phyloP scores from a whole-genome alignment of 2,888 invertebrate species.

The Chydorus sphaericus region DNA sequence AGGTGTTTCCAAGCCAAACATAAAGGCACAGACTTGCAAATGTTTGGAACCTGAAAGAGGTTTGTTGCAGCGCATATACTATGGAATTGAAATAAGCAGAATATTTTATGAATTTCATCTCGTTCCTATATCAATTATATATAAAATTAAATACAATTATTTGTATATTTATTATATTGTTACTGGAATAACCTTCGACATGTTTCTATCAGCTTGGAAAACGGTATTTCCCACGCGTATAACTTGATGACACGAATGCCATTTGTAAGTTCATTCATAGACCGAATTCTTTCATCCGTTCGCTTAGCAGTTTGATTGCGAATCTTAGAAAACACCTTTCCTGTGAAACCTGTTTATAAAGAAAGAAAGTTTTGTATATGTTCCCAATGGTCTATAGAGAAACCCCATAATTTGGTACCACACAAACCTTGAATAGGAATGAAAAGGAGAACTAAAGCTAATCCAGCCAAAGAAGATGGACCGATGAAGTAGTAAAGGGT shows the following conservation, averaged over 20 bases:
- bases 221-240: constrained; percentile 40
- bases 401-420: too few species aligned
- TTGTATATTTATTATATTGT: too few species aligned
- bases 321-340: constrained; percentile 25
- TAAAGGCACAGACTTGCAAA: constrained; percentile 30
- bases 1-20: constrained; percentile 25
- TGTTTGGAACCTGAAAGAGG: constrained; percentile 31
- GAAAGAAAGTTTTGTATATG: too few species aligned
- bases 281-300: constrained; percentile 36
- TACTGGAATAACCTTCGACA: constrained; percentile 10
- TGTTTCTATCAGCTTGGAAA: constrained; percentile 25
- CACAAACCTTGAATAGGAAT: constrained; percentile 72
- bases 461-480: constrained; percentile 54
- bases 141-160: too few species aligned
- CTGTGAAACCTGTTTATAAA: too few species aligned
- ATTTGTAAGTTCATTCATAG: constrained; percentile 39
- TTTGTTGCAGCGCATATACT: constrained; percentile 32
- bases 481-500: constrained; percentile 64
- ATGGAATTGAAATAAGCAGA: constrained; percentile 26
- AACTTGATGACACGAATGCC: constrained; percentile 40
- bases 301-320: constrained; percentile 32
- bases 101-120: constrained; percentile 26
- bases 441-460: constrained; percentile 58
- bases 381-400: too few species aligned
- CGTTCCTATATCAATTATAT: constrained; percentile 28